These are phyloP conservation scores for Apogon talboti DNA, from an alignment of 2,797 vertebrate species.

Conservation along the genomic window DNA sequence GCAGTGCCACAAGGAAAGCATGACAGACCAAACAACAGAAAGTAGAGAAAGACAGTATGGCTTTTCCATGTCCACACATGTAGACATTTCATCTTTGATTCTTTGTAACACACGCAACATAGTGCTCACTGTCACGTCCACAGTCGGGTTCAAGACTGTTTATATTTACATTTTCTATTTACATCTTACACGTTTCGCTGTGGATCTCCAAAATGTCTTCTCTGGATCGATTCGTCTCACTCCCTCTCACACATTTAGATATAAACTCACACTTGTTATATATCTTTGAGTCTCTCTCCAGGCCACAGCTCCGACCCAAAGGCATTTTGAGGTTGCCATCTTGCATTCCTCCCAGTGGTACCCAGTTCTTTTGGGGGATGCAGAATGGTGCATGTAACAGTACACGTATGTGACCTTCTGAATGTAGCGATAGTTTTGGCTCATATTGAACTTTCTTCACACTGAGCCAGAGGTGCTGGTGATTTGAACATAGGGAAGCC, in stretches of 20 bases:
- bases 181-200: conserved; percentile 41
- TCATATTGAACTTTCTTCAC: conserved; percentile 92
- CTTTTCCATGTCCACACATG: conserved; percentile 65
- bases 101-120: conserved; percentile 23
- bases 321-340: conserved; percentile 51
- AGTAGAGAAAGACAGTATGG: conserved; percentile 68
- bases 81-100: conserved; percentile 69
- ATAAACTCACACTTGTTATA: conserved; percentile 43
- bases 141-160: conserved; percentile 23
- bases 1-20: conserved; percentile 40
- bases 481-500: conserved; percentile 79
- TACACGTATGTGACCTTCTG: background rate
- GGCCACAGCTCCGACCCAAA: conserved; percentile 50
- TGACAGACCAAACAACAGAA: conserved; percentile 38
- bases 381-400: conserved; percentile 24
- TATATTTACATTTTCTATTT: conserved; percentile 63
- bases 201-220: conserved; percentile 30
- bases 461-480: conserved; percentile 85
- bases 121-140: conserved; percentile 6
- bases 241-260: conserved; percentile 36
- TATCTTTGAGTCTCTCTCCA: conserved; percentile 49
- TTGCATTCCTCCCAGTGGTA: conserved; percentile 28
- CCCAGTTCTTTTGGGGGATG: conserved; percentile 39
- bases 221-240: background rate
- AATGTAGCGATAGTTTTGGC: too few species aligned